A percentile compares a stretch with the other conserved stretches of the same genome.
phyloP scores from a whole-genome alignment of 2,888 invertebrate genomes.

The Hemistola chrysoprasaria region DNA sequence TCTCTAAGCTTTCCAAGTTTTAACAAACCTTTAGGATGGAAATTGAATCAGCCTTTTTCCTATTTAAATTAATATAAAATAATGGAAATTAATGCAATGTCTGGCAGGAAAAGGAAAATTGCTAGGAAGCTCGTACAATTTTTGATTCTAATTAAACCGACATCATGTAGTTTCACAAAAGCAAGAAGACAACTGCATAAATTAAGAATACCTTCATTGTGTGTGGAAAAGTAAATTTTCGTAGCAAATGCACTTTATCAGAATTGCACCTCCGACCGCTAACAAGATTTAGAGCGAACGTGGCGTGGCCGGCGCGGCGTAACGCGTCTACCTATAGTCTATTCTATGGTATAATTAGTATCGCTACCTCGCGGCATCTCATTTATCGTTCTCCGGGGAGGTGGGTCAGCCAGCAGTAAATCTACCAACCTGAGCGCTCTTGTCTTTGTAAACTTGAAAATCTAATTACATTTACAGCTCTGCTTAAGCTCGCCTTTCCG shows the following conservation, averaged over 20 bases:
- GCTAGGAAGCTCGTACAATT: no score
- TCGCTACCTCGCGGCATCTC: slow-evolving; percentile 77
- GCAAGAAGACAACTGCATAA: slow-evolving; percentile 29
- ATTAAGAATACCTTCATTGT: slow-evolving; percentile 35
- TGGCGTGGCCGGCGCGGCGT: slow-evolving; percentile 47
- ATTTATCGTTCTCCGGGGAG: slow-evolving; percentile 77
- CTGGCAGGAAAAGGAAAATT: no score
- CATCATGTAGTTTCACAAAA: slow-evolving; percentile 15
- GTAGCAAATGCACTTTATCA: slow-evolving; percentile 60
- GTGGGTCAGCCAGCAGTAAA: slow-evolving; percentile 79
- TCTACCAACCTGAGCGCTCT: slow-evolving; percentile 78
- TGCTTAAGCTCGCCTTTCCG: slow-evolving; percentile 70
- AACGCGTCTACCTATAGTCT: slow-evolving; percentile 59
- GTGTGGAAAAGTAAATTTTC: slow-evolving; percentile 46
- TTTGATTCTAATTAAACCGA: no score
- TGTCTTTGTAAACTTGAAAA: slow-evolving; percentile 81
- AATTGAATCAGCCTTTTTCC: no score
- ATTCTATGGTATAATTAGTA: slow-evolving; percentile 77
- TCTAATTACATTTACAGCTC: slow-evolving; percentile 81
- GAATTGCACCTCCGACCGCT: slow-evolving; percentile 62
- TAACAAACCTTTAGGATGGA: no score
- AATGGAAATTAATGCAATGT: no score
- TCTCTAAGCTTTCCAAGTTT: no score
- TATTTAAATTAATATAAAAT: no score
- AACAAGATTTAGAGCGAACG: slow-evolving; percentile 69